Evolutionary conservation across 2,113 vertebrate species (phyloP).

Genomic region (Crotophaga sulcirostris): DNA sequence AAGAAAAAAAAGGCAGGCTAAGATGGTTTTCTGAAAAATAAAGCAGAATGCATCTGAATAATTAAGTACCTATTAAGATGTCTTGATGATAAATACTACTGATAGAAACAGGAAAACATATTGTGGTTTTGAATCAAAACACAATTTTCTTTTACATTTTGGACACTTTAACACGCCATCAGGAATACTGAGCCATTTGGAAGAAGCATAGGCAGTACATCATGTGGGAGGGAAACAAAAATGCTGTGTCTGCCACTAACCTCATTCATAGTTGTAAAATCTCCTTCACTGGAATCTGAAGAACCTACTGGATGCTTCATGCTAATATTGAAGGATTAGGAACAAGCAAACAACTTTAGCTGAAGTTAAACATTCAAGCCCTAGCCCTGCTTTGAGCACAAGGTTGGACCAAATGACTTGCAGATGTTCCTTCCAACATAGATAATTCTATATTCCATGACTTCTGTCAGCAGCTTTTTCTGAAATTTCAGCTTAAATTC

Average conservation of each 20-base stretch:
- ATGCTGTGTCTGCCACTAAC: not conserved
- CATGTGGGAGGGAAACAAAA: rapidly evolving
- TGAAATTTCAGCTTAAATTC: not conserved
- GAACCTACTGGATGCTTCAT: not conserved
- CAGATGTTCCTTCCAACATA: not conserved
- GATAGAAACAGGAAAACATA: not conserved
- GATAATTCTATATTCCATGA: not conserved
- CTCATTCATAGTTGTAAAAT: not conserved
- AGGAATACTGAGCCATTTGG: not conserved
- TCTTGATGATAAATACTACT: not conserved
- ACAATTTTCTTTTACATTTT: not conserved
- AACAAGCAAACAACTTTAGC: not conserved
- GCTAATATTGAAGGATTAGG: not conserved
- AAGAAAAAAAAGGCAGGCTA: conserved; percentile 20
- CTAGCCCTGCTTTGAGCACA: not conserved
- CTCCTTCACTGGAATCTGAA: not conserved
- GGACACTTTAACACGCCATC: not conserved
- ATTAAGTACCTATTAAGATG: not conserved
- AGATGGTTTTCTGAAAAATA: conserved; percentile 8
- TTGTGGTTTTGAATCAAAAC: not conserved
- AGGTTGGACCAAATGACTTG: not conserved
- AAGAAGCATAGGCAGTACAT: not conserved
- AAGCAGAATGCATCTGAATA: not conserved
- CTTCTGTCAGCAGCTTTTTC: not conserved
- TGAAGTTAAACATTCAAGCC: not conserved